Conservation (phyloP, 2,888 invertebrate genomes). For the Heliconius hortense region DNA sequence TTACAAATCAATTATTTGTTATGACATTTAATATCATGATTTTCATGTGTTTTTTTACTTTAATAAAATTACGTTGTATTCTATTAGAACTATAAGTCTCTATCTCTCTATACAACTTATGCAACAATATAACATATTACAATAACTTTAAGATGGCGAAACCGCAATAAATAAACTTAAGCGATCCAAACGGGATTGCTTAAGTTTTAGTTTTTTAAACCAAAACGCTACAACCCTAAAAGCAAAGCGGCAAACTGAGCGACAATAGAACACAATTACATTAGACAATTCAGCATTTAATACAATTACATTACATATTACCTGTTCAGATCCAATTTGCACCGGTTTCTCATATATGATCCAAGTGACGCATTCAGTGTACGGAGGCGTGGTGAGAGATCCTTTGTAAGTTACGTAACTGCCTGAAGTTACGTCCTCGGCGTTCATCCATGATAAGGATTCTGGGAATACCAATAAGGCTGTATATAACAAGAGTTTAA, state of each 20-base stretch:
- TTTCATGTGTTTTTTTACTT: too few relatives aligned
- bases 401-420: constrained; percentile 88
- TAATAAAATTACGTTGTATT: too few relatives aligned
- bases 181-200: too few relatives aligned
- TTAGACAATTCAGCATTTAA: not conserved
- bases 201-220: too few relatives aligned
- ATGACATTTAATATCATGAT: too few relatives aligned
- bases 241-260: not conserved
- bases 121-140: too few relatives aligned
- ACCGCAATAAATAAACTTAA: too few relatives aligned
- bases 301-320: constrained; percentile 47
- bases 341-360: constrained; percentile 87
- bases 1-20: too few relatives aligned
- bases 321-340: constrained; percentile 85
- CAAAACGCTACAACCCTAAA: too few relatives aligned
- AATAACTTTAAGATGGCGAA: too few relatives aligned
- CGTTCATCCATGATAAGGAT: constrained; percentile 86
- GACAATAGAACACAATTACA: not conserved
- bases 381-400: constrained; percentile 87
- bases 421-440: constrained; percentile 85
- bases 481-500: not conserved
- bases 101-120: too few relatives aligned
- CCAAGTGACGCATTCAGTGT: constrained; percentile 88
- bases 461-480: constrained; percentile 62
- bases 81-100: too few relatives aligned